Base-by-base conservation (phyloP, 2,113 vertebrate species). In the Limanda limanda region DNA sequence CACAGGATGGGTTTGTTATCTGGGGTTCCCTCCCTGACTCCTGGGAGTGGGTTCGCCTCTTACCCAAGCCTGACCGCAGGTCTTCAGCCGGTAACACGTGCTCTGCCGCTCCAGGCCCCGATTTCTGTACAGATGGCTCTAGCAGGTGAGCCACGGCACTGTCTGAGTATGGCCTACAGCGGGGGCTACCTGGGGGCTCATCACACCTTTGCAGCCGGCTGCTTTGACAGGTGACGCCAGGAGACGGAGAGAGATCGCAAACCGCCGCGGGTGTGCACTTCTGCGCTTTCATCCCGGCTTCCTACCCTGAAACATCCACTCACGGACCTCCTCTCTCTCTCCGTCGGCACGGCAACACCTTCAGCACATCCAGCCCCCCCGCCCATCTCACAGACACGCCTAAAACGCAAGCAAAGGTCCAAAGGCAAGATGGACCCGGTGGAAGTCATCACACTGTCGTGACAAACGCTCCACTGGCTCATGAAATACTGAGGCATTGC, bases 161-260 rank as follows among this genome's bases (percentile, higher is more conserved):
- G 93, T 67, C 85, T 94, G 56, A 92, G 90, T 35, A 83, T 94
- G 86, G 92, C 94, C 65, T 94, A 94, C 64, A 90, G 93, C 18
- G 92, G 93, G 55, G 93, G 95, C 27, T 96, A 94, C 90, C 94
- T 96, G 81, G 94, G 93, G 0, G 86, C 92, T 24, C 92, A 93
- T 63, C 94, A 94, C 60, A 63, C 90, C 0, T 95, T 94, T 57
- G 80, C 96, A 45, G 72, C 95, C 0, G 89, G 95, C 70, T 96
- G 95, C 91, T 97, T 96, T 27, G 94, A 97, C 61, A 95, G 94
- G 89, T 95, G 95, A 95, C 78, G 94, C 94, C 94, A 95, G 92
- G 93, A 91, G 92, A 92, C 91, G 88, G 94, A 90, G 92, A 91
- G 89, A 71, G 93, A 93, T 42, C 59, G 24, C 64, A 86, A 76